These are phyloP conservation scores for Parotocinclus haroldoi DNA, from an alignment of 2,797 vertebrate species.

Conservation along the genomic window DNA sequence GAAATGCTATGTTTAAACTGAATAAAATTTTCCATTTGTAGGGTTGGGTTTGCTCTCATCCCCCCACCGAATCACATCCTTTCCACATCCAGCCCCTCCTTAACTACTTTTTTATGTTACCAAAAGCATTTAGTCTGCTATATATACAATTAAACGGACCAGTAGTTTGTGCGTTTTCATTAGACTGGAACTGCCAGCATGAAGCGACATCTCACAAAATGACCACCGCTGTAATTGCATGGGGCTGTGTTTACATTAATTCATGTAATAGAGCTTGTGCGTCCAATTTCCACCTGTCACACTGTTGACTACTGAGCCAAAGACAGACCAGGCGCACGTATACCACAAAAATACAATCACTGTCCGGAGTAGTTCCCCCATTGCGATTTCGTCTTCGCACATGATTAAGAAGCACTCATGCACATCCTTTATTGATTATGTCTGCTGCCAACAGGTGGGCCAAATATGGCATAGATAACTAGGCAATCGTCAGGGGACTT, in stretches of 20 bases:
- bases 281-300: constrained; percentile 90
- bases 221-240: constrained; percentile 77
- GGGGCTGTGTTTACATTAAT: constrained; percentile 93
- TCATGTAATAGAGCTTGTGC: constrained; percentile 82
- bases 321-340: constrained; percentile 74
- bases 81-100: constrained; percentile 61
- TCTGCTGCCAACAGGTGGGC: constrained; percentile 94
- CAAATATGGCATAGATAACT: constrained; percentile 97
- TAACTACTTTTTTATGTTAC: constrained; percentile 13
- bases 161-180: constrained; percentile 83
- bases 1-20: constrained; percentile 79
- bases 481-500: constrained; percentile 94
- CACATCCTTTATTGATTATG: constrained; percentile 99
- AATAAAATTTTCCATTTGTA: constrained; percentile 80
- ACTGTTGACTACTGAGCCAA: constrained; percentile 87
- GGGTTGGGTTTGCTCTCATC: constrained; percentile 65
- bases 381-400: constrained; percentile 85
- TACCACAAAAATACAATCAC: constrained; percentile 61
- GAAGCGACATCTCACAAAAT: constrained; percentile 62
- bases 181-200: constrained; percentile 71
- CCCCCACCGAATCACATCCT: constrained; percentile 34
- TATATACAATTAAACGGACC: constrained; percentile 84
- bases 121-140: constrained; percentile 64
- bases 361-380: constrained; percentile 59
- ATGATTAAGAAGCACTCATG: constrained; percentile 98